phyloP scores from a whole-genome alignment of 2,797 vertebrate species.

The Poecilia gillii region DNA sequence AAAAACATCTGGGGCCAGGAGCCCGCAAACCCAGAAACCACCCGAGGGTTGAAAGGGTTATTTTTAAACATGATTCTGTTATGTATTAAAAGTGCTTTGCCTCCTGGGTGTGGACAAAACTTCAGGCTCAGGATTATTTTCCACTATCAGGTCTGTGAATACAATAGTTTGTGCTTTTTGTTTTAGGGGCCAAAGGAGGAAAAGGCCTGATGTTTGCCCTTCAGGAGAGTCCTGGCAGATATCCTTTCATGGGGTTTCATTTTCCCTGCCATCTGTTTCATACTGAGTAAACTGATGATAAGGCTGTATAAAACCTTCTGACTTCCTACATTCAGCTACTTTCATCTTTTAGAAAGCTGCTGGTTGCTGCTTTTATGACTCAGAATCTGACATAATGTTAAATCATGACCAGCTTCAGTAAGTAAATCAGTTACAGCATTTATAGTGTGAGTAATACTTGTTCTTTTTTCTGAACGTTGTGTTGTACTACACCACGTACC shows the following conservation, averaged over 20 bases:
- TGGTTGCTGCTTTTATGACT: neutral
- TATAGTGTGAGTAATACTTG: neutral
- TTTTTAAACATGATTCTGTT: too few relatives aligned
- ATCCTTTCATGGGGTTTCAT: constrained; percentile 83
- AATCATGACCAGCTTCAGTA: neutral
- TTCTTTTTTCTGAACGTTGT: neutral
- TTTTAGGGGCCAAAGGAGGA: constrained; percentile 86
- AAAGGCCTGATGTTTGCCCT: constrained; percentile 87
- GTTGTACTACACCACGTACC: neutral
- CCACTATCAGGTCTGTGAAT: neutral
- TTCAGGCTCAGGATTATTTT: too few relatives aligned
- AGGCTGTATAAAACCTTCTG: neutral
- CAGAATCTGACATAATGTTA: neutral
- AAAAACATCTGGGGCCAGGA: too few relatives aligned
- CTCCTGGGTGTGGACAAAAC: too few relatives aligned
- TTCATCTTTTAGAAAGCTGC: neutral
- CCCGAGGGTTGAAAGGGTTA: too few relatives aligned
- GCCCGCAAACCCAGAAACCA: too few relatives aligned
- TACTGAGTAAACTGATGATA: neutral
- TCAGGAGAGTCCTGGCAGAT: constrained; percentile 94
- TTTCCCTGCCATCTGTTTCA: neutral
- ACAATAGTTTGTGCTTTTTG: constrained; percentile 1
- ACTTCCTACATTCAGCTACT: neutral
- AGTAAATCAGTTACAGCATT: neutral
- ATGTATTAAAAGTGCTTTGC: too few relatives aligned